Evolutionary conservation across 2,113 vertebrate genomes (phyloP).

Genomic region (Sardina pilchardus): DNA sequence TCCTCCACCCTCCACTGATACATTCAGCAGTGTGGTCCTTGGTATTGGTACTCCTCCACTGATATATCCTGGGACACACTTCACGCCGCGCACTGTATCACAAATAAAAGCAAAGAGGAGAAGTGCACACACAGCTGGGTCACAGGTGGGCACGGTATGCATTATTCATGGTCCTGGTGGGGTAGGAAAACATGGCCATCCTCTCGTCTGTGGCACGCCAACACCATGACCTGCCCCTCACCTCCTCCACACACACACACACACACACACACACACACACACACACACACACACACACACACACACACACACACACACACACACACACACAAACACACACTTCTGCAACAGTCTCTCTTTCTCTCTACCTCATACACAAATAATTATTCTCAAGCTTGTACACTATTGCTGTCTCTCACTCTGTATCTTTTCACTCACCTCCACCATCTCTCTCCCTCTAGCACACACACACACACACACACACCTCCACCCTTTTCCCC

Average conservation of each 20-base stretch:
- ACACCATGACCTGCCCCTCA: constrained; percentile 40
- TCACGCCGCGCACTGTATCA: too few species aligned
- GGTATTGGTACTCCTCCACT: too few species aligned
- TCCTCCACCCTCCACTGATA: too few species aligned
- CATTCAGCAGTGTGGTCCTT: too few species aligned
- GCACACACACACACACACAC: too few species aligned
- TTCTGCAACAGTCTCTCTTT: neutral
- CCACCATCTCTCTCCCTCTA: too few species aligned
- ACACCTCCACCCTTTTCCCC: neutral
- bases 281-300: constrained; percentile 1
- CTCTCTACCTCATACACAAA: neutral
- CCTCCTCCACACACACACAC: constrained; percentile 12
- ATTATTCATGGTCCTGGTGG: neutral
- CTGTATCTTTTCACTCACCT: too few species aligned
- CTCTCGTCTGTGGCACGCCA: constrained; percentile 39
- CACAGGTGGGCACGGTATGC: neutral
- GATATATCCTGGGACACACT: too few species aligned
- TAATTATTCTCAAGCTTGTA: neutral
- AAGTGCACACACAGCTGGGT: neutral
- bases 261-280: neutral
- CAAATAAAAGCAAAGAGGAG: neutral
- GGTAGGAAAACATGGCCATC: neutral
- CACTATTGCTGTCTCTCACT: too few species aligned
- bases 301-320: too few species aligned
- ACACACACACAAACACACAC: neutral